Evolutionary conservation across 2,797 vertebrate genomes (phyloP).

Genomic region (Cuniculus paca): DNA sequence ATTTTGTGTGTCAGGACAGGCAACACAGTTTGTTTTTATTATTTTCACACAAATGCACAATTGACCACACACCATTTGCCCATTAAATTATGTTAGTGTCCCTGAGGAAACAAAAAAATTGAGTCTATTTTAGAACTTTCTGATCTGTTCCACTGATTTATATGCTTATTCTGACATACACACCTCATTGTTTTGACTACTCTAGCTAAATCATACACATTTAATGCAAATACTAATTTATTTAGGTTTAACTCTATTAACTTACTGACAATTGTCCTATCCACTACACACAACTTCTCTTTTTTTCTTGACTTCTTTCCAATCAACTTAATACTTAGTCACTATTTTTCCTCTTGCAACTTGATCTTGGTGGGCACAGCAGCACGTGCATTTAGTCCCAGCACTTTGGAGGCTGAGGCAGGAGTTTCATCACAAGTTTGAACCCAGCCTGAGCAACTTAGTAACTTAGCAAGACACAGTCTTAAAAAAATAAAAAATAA

Average conservation of each 20-base stretch:
- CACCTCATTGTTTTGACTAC: not conserved
- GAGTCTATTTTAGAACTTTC: not conserved
- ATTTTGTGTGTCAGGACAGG: not conserved
- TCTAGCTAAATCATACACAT: not conserved
- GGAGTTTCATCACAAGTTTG: not conserved
- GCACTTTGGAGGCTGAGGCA: not conserved
- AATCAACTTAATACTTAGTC: not conserved
- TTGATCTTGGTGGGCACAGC: not conserved
- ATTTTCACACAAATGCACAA: slow-evolving; percentile 10
- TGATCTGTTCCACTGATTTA: slow-evolving; percentile 1
- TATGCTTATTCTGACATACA: not conserved
- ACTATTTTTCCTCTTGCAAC: not conserved
- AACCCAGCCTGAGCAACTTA: not conserved
- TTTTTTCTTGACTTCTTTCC: not conserved
- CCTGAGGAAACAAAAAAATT: slow-evolving; percentile 45
- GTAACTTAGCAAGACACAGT: not conserved
- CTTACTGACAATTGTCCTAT: not conserved
- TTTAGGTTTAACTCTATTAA: not conserved
- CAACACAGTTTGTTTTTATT: not conserved
- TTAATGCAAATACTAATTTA: slow-evolving; percentile 3
- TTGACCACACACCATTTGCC: slow-evolving; percentile 1
- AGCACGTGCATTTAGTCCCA: not conserved
- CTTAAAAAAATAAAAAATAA: not conserved
- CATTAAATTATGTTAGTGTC: not conserved
- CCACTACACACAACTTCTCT: not conserved